These are phyloP conservation scores for Argyrosomus japonicus DNA, from an alignment of 2,113 vertebrate genomes.

Conservation along the genomic window DNA sequence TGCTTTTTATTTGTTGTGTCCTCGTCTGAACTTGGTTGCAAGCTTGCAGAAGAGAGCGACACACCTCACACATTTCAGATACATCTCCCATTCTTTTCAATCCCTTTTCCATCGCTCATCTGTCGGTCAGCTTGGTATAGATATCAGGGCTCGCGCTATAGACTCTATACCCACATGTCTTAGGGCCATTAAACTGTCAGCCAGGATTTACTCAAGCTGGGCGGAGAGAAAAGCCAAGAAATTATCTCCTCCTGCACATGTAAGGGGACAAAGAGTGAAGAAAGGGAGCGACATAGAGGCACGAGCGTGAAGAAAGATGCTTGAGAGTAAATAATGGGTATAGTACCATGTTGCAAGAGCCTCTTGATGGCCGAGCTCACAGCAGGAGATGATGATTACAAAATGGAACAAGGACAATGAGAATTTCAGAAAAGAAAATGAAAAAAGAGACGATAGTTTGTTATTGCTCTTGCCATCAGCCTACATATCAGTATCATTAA, in stretches of 20 bases:
- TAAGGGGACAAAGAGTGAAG: conserved; percentile 70
- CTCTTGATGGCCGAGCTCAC: conserved; percentile 68
- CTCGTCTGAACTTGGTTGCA: conserved; percentile 39
- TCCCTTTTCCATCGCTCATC: conserved; percentile 48
- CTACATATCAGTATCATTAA: conserved; percentile 1
- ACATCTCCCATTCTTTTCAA: conserved; percentile 41
- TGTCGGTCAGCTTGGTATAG: conserved; percentile 86
- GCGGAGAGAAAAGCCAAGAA: conserved; percentile 61
- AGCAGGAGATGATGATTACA: conserved; percentile 74
- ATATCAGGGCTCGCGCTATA: conserved; percentile 84
- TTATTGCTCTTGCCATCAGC: conserved; percentile 10
- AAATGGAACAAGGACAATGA: conserved; percentile 41
- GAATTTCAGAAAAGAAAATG: conserved; percentile 33
- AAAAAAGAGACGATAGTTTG: conserved; percentile 20
- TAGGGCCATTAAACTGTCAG: conserved; percentile 88
- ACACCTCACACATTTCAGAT: conserved; percentile 53
- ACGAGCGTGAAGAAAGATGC: conserved; percentile 76
- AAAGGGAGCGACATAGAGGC: conserved; percentile 55
- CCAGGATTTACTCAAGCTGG: conserved; percentile 85
- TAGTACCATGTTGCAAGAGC: conserved; percentile 74
- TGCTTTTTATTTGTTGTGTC: conserved; percentile 20
- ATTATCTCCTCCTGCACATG: conserved; percentile 76
- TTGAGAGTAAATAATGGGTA: conserved; percentile 83
- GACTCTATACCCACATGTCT: conserved; percentile 81
- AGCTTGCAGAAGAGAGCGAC: conserved; percentile 11